Evolutionary conservation across 2,797 vertebrate genomes (phyloP), one percentile per base, ranked within the genome.

Genomic region (Amblyopsis hoosieri): DNA sequence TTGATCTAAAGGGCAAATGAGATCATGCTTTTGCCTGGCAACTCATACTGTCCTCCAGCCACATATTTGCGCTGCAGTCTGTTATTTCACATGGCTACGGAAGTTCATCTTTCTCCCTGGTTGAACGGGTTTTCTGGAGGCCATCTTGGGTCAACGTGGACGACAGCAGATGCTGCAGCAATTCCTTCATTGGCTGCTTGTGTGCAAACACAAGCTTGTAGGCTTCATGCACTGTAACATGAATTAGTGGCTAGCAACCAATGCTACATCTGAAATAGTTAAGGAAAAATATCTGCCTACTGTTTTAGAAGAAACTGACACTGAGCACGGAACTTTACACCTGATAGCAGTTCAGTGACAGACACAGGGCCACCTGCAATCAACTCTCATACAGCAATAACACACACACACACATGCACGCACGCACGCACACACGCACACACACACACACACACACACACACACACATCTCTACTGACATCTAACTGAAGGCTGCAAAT

Each of bases 41-140:
- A 37, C 5, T 77, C 70, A 61, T 50, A 45, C 2, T 45, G 15
- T 58, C 56, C 13, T 46, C 15, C 15, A 37, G 64, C 53, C 37
- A 6, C 37, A 6, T 33, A 53, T 12, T 13, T 5, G 14, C 14
- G 13, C 3, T 37, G 33, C 33, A 53, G 61, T 71, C 51, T 48
- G 47, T 19, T 2, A 7, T 7, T 51, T 61, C 42, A 33, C 60
- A 2, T 31, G 19, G 49, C 60, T 37, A 31, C 65, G 51, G 14
- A n/a, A 7, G 51, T 57, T 9, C 11, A 5, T 50, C 23, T 23
- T 23, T 23, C 23, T 23, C 3, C 23, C 23, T 23, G 3, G 23
- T 23, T 23, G 23, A 23, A 23, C 23, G 23, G 23, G 23, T 23
- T 50, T 33, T 33, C 54, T 58, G 10, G 31, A n/a, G 55, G 17